Conservation (phyloP, 2,113 vertebrate species). For the Urocolius indicus region DNA sequence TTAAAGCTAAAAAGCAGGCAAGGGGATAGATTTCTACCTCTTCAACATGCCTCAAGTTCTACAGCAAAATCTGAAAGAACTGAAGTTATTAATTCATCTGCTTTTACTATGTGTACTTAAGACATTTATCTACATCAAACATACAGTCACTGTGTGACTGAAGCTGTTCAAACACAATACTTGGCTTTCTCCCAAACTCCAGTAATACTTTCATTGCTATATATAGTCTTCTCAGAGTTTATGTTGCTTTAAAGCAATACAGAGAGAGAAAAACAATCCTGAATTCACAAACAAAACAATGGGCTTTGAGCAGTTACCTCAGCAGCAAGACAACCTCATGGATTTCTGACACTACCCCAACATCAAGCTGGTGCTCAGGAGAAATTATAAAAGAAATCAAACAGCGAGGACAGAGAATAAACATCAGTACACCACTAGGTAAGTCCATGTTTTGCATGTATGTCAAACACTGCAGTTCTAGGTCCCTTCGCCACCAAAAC, state of each 20-base stretch:
- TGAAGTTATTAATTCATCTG: constrained; percentile 22
- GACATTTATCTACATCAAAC: constrained; percentile 67
- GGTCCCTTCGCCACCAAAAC: neutral
- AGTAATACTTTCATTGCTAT: constrained; percentile 59
- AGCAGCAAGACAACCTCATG: neutral
- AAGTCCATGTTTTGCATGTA: neutral
- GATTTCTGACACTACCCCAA: neutral
- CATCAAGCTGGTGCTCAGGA: neutral
- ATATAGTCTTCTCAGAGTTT: constrained; percentile 50
- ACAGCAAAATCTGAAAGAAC: neutral
- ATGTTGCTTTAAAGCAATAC: constrained; percentile 47
- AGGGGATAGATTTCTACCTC: neutral
- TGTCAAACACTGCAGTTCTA: neutral
- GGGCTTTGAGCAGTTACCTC: neutral
- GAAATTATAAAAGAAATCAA: neutral
- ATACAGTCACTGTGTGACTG: constrained; percentile 33
- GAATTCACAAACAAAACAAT: constrained; percentile 26
- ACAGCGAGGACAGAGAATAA: neutral
- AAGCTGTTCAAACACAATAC: constrained; percentile 66
- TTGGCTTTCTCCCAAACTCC: constrained; percentile 58
- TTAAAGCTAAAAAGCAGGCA: neutral
- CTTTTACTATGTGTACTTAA: constrained; percentile 37
- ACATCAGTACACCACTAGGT: neutral
- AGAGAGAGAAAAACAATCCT: constrained; percentile 36
- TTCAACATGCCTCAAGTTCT: neutral